Conservation (phyloP, 2,797 vertebrate genomes). For the Darevskia mixta region DNA sequence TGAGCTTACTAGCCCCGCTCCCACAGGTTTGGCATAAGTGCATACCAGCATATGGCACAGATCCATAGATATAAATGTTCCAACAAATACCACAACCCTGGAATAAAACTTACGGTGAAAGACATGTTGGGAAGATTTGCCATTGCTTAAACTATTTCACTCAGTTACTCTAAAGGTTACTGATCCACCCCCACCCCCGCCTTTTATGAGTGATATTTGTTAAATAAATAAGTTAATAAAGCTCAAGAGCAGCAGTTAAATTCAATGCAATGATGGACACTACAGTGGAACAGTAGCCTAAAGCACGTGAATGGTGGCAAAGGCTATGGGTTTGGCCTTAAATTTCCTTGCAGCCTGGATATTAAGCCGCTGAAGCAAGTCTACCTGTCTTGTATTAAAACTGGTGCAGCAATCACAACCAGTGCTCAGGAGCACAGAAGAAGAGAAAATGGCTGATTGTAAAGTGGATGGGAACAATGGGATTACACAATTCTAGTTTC, state of each 20-base stretch:
- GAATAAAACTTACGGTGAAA: background rate
- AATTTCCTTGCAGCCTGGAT: background rate
- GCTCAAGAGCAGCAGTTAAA: background rate
- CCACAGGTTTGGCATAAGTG: background rate
- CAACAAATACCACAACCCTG: background rate
- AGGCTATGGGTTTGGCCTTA: background rate
- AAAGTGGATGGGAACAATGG: background rate
- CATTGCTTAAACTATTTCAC: background rate
- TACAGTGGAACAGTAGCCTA: background rate
- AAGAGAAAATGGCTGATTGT: background rate
- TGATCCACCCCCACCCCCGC: background rate
- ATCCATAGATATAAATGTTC: background rate
- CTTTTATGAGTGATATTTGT: background rate
- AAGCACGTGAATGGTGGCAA: background rate
- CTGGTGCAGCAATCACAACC: background rate
- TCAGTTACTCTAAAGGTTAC: background rate
- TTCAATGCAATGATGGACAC: background rate
- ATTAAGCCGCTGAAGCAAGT: background rate
- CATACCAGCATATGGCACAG: too few relatives aligned
- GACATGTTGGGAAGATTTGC: background rate
- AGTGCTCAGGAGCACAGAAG: background rate
- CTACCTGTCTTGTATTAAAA: background rate
- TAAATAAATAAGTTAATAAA: background rate
- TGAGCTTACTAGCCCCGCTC: background rate
- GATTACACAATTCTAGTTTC: background rate